Evolutionary conservation across 2,888 invertebrate genomes (phyloP).

Genomic region (Bombylius major): DNA sequence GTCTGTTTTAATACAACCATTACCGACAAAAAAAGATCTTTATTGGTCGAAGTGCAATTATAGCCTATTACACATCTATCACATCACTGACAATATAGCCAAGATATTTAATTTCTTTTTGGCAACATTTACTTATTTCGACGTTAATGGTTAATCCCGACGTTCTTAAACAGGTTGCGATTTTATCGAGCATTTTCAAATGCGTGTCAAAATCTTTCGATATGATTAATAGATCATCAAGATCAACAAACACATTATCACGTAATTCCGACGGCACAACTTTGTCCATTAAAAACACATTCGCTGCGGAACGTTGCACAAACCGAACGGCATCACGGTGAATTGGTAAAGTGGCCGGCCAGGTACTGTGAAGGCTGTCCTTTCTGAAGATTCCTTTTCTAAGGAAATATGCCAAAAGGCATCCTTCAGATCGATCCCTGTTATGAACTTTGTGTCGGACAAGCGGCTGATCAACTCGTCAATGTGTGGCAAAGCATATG

Average conservation of each 20-base stretch:
- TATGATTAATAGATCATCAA: background rate
- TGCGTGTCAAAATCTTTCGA: background rate
- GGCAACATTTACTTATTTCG: background rate
- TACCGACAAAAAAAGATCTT: too few species aligned
- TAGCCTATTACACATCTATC: too few species aligned
- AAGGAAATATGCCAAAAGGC: slow-evolving; percentile 1
- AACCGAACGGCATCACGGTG: slow-evolving; percentile 12
- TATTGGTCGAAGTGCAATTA: too few species aligned
- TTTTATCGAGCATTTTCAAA: background rate
- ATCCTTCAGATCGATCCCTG: background rate
- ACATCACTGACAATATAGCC: slow-evolving; percentile 3
- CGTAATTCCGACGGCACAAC: slow-evolving; percentile 7
- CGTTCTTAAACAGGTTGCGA: background rate
- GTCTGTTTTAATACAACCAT: background rate
- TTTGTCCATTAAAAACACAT: slow-evolving; percentile 17
- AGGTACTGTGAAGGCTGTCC: slow-evolving; percentile 4
- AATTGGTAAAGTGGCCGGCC: slow-evolving; percentile 1
- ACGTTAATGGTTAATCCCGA: slow-evolving; percentile 3
- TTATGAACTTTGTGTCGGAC: too few species aligned
- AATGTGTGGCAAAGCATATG: too few species aligned
- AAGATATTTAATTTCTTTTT: slow-evolving; percentile 1
- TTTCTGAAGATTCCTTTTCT: background rate
- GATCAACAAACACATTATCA: slow-evolving; percentile 7
- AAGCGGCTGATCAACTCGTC: too few species aligned
- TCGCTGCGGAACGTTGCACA: slow-evolving; percentile 1